Base-by-base conservation (phyloP, 2,888 invertebrate species). In the Maniola hyperantus region DNA sequence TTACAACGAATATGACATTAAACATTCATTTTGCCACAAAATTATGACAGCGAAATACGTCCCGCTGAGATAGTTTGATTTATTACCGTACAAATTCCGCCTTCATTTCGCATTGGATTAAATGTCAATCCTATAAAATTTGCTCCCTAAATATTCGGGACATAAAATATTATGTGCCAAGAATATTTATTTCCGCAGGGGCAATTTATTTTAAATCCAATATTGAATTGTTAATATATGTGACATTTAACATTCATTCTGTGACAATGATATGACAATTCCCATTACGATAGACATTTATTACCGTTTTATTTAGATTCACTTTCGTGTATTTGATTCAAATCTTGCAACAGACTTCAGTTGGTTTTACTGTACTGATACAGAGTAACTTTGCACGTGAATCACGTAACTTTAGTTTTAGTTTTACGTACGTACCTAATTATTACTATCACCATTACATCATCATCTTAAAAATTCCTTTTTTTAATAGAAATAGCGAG, bases 61-160 rank as follows among this genome's bases (percentile, higher is more conserved):
- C 54, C 54, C 63, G 44, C 63, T 63, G 63, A 63, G 54, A 55
- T 63, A 63, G 63, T 54, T 26, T 63, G 55, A 63, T 63, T 63
- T 63, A 63, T 54, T 33, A 18, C 60, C 20, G 13, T 36, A 50
- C 50, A 50, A 61, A 61, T 50, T 50, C 50, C 50, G 36, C 60
- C 50, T 15, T 59, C 46, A 46, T 46, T 33, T 42, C 34, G 11
- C 15, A 59, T 59, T 48, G 33, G 59, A 48, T 59, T 59, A 48
- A 34, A 34, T 46, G 59, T 59, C 33, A 59, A 59, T 59, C 59
- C 46, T 11, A 46, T 20, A 46, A 59, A 59, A 34, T 46, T 44
- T 46, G 33, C 15, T 2, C 33, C 44, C 34, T 46, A 59, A 59
- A 59, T 46, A 59, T 59, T 42, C 42, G 20, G 39, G 20, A 42